Evolutionary conservation across 2,797 vertebrate genomes (phyloP).

Genomic region (Danionella dracula): DNA sequence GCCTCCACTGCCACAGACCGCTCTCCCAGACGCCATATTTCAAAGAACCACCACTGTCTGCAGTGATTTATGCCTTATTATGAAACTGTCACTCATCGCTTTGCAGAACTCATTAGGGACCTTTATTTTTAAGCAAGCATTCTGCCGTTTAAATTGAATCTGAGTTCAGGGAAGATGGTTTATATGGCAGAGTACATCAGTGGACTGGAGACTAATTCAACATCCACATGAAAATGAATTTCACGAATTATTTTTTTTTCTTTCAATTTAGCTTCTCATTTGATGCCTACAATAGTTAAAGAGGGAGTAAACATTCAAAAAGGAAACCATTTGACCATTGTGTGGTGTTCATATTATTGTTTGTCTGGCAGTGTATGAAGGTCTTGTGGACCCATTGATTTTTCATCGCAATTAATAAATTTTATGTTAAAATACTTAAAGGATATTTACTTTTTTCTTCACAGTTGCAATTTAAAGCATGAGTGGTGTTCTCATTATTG

Average conservation of each 20-base stretch:
- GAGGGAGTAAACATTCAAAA: slow-evolving; percentile 22
- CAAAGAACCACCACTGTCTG: slow-evolving; percentile 40
- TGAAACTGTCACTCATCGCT: slow-evolving; percentile 41
- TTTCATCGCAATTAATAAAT: too few relatives aligned
- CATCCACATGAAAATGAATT: slow-evolving; percentile 47
- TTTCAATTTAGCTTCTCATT: slow-evolving; percentile 31
- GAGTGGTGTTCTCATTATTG: too few relatives aligned
- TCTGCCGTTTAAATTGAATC: slow-evolving; percentile 33
- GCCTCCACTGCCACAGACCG: slow-evolving; percentile 24
- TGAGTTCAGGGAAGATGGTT: slow-evolving; percentile 22
- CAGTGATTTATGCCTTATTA: slow-evolving; percentile 44
- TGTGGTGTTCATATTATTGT: too few relatives aligned
- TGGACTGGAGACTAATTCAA: slow-evolving; percentile 38
- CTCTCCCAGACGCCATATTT: slow-evolving; percentile 45
- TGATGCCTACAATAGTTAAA: slow-evolving; percentile 25
- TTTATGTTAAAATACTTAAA: too few relatives aligned
- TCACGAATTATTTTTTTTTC: slow-evolving; percentile 33
- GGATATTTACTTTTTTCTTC: too few relatives aligned
- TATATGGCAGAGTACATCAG: slow-evolving; percentile 35
- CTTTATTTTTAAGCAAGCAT: slow-evolving; percentile 48
- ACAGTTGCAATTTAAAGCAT: too few relatives aligned
- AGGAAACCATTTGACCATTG: slow-evolving; percentile 26
- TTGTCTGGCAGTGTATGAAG: too few relatives aligned
- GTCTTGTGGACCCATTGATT: too few relatives aligned
- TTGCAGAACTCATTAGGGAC: slow-evolving; percentile 43